Conservation (phyloP, 2,113 vertebrate species). For the Pseudorasbora parva region DNA sequence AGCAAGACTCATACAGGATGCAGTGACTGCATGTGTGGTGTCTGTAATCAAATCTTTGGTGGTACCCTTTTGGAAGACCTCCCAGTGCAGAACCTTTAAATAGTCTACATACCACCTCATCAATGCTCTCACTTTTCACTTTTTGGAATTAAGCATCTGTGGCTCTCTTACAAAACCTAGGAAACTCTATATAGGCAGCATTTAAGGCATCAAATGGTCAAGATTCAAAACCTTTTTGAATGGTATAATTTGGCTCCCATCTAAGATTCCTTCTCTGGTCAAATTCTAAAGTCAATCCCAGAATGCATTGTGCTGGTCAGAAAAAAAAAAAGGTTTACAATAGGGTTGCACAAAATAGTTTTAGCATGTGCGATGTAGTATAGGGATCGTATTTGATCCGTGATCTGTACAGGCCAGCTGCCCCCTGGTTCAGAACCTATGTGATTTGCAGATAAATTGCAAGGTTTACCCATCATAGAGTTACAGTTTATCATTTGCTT, state of each 20-base stretch:
- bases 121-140: conserved; percentile 18
- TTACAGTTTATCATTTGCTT: no score
- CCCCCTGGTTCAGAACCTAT: no score
- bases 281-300: background rate
- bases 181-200: background rate
- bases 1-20: background rate
- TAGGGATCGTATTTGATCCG: no score
- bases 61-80: conserved; percentile 37
- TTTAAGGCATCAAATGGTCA: background rate
- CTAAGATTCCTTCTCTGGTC: background rate
- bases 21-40: background rate
- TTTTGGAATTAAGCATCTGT: conserved; percentile 1
- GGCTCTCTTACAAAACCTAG: conserved; percentile 10
- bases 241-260: background rate
- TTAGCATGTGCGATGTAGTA: no score
- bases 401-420: no score
- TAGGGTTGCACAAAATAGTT: no score
- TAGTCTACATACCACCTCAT: background rate
- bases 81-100: conserved; percentile 20
- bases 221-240: background rate
- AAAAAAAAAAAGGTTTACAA: background rate
- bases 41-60: conserved; percentile 41
- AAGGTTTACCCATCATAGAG: no score
- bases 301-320: background rate
- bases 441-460: no score